These are phyloP conservation scores for Leptodactylus fallax DNA, from an alignment of 2,797 vertebrate species.

Conservation along the genomic window DNA sequence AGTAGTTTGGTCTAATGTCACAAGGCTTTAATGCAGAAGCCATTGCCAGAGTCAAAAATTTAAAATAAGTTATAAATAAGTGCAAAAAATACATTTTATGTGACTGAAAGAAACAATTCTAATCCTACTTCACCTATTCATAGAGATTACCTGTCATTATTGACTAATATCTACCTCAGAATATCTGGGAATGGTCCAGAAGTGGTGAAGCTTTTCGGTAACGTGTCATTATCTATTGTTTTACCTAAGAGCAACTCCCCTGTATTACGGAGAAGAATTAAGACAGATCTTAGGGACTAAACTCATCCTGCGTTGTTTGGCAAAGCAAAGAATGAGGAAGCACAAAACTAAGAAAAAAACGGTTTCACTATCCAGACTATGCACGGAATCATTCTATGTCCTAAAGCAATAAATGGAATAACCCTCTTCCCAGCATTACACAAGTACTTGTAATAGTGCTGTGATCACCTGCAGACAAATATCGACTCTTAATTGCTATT, in stretches of 20 bases:
- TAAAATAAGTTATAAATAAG: no score
- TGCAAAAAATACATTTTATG: no score
- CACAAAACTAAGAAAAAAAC: background rate
- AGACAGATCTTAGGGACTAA: background rate
- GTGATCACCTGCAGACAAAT: background rate
- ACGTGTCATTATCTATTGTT: background rate
- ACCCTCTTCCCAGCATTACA: background rate
- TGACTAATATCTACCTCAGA: background rate
- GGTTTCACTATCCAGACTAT: background rate
- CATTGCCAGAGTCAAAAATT: background rate
- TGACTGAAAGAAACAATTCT: background rate
- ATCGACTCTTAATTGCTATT: background rate
- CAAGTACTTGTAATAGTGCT: background rate
- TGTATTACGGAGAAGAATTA: background rate
- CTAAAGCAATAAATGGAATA: background rate
- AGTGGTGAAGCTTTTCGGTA: background rate
- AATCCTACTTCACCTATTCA: background rate
- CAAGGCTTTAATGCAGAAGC: background rate
- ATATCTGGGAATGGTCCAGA: background rate
- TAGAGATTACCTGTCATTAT: background rate
- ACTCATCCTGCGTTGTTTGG: background rate
- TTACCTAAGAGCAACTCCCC: background rate
- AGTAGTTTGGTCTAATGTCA: no score
- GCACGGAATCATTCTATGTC: background rate
- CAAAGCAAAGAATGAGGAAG: constrained; percentile 15